Percentiles rank a stretch among this genome's conserved stretches.
These are phyloP conservation scores for Lepus timidus DNA, from an alignment of 2,113 vertebrate genomes.

Conservation along the genomic window DNA sequence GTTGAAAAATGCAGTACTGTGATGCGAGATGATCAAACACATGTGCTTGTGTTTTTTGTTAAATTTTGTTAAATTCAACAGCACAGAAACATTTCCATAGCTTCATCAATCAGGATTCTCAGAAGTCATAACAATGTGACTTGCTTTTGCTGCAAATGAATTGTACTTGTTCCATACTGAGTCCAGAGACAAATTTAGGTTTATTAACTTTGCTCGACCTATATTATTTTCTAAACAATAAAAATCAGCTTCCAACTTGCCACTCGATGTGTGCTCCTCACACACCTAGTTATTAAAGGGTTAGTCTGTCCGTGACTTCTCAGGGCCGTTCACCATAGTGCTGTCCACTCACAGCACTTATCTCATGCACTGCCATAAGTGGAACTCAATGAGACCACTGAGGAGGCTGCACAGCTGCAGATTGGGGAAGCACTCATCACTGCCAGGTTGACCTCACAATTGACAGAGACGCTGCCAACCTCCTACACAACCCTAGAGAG, in stretches of 20 bases:
- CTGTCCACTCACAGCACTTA: constrained; percentile 49
- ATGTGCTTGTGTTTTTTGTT: not conserved
- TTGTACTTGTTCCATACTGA: not conserved
- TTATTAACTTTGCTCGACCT: constrained; percentile 34
- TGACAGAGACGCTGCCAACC: constrained; percentile 74
- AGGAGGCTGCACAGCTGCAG: constrained; percentile 68
- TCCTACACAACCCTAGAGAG: constrained; percentile 74
- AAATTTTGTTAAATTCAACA: constrained; percentile 8
- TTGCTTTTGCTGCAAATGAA: not conserved
- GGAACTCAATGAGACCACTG: constrained; percentile 68
- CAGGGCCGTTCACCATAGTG: constrained; percentile 30
- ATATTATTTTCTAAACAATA: not conserved
- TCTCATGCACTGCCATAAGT: constrained; percentile 65
- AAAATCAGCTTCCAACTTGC: not conserved
- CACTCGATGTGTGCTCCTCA: not conserved
- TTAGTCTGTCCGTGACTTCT: not conserved
- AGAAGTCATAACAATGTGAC: not conserved
- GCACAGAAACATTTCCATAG: not conserved
- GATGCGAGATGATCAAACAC: not conserved
- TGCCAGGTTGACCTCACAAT: constrained; percentile 81
- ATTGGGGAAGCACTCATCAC: constrained; percentile 58
- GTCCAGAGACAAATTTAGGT: not conserved
- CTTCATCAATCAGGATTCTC: not conserved
- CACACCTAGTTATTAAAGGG: not conserved
- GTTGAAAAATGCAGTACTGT: not conserved